Evolutionary conservation across 2,797 vertebrate species (phyloP), one percentile per base, ranked within the genome.

Genomic region (Buphagus erythrorhynchus): DNA sequence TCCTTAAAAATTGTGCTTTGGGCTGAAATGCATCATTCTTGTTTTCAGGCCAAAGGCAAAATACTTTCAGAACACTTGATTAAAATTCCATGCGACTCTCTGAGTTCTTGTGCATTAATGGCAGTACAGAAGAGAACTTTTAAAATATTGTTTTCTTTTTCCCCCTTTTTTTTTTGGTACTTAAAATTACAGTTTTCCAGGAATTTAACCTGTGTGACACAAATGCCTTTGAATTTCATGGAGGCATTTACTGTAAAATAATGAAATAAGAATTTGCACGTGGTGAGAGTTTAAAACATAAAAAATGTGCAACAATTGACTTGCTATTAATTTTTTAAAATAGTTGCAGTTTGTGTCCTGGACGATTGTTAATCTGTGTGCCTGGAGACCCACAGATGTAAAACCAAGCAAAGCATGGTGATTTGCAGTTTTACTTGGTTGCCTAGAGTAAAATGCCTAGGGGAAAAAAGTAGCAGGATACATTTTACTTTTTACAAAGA

Each of bases 21-120:
- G 78, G 68, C 75, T 91, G 84, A 82, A 92, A 85, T 80, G 38
- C 65, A 71, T 91, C 54, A 71, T 91, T 92, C 86, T 89, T 96
- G 81, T 87, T 91, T 80, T 92, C 69, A 93, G 46, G 92, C 95
- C 92, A 93, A 94, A 85, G 95, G 92, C 86, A 89, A 96, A 95
- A 95, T 96, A 89, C 67, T 96, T 96, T 92, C 29, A 67, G 86
- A 81, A 92, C 16, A 35, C 62, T 89, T 91, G 93, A 93, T 96
- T 93, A 82, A 94, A 93, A 92, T 93, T 94, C 86, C 81, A 62
- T 55, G 91, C 0, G 2, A 25, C 71, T 69, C 83, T 3, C 31
- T 74, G 92, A 87, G n/a, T 79, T 90, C 42, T 46, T 63, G 16
- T 87, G 38, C 61, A 29, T 3, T 80, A 59, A 49, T 26, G 6